phyloP scores from a whole-genome alignment of 2,113 vertebrate genomes.

The Taxidea taxus region DNA sequence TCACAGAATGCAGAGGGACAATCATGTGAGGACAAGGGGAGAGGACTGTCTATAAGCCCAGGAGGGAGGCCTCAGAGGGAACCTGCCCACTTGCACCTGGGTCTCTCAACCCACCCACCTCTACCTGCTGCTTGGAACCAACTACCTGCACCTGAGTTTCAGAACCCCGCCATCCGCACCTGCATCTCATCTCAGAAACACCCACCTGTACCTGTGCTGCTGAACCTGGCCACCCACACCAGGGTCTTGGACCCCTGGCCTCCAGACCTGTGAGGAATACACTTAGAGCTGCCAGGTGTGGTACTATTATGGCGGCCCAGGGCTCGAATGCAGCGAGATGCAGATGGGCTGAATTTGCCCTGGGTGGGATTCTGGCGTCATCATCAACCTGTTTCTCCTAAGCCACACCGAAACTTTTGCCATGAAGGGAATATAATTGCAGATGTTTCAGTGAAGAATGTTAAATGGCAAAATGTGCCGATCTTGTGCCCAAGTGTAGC shows the following conservation, averaged over 20 bases:
- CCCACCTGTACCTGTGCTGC: too few relatives aligned
- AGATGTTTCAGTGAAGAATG: background rate
- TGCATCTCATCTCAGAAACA: background rate
- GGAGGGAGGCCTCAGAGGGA: background rate
- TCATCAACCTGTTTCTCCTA: background rate
- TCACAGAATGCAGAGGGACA: background rate
- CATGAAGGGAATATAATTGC: background rate
- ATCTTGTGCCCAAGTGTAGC: background rate
- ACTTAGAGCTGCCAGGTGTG: background rate
- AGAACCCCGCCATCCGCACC: too few relatives aligned
- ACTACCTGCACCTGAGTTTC: too few relatives aligned
- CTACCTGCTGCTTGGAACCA: background rate
- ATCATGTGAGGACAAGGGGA: background rate
- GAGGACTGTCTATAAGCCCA: fast-evolving
- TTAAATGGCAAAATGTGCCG: background rate
- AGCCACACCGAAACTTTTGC: background rate
- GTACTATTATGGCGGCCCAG: background rate
- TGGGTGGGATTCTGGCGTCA: background rate
- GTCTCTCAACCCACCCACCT: background rate
- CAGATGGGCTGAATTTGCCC: background rate
- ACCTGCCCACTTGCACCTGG: background rate
- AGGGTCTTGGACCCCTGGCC: background rate
- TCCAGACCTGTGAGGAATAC: background rate
- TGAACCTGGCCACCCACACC: too few relatives aligned
- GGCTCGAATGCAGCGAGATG: too few relatives aligned